phyloP scores from a whole-genome alignment of 2,113 vertebrate genomes.

The Pholis gunnellus region DNA sequence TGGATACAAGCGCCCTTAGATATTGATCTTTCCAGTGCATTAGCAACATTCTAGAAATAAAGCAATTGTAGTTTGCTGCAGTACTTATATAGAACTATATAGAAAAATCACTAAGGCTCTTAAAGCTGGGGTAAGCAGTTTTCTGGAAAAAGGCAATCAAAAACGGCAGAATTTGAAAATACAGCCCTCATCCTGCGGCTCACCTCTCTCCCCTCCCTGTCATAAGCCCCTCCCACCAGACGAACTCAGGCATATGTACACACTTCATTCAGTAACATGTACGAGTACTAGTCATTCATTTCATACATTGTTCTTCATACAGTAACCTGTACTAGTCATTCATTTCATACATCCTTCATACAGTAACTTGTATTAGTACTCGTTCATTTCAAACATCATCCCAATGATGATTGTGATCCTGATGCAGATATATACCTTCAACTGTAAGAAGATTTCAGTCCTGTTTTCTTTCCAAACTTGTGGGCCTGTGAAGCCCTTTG shows the following conservation, averaged over 20 bases:
- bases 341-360: too few relatives aligned
- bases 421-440: background rate
- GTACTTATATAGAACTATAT: background rate
- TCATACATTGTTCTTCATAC: background rate
- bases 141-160: background rate
- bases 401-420: background rate
- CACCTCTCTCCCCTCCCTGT: background rate
- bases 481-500: background rate
- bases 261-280: background rate
- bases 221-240: background rate
- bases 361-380: too few relatives aligned
- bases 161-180: background rate
- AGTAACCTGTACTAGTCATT: background rate
- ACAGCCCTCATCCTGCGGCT: background rate
- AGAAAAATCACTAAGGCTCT: background rate
- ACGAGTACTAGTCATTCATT: background rate
- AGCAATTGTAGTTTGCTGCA: background rate
- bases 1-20: background rate
- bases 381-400: background rate
- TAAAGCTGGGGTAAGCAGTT: background rate
- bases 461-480: background rate
- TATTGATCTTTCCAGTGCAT: conserved; percentile 1
- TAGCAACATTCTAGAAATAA: background rate
- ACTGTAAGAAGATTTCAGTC: background rate
- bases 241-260: background rate